Percentiles rank a stretch among this genome's conserved stretches.
These are phyloP conservation scores for Eupleurogrammus muticus DNA, from an alignment of 2,797 vertebrate species.

Conservation along the genomic window DNA sequence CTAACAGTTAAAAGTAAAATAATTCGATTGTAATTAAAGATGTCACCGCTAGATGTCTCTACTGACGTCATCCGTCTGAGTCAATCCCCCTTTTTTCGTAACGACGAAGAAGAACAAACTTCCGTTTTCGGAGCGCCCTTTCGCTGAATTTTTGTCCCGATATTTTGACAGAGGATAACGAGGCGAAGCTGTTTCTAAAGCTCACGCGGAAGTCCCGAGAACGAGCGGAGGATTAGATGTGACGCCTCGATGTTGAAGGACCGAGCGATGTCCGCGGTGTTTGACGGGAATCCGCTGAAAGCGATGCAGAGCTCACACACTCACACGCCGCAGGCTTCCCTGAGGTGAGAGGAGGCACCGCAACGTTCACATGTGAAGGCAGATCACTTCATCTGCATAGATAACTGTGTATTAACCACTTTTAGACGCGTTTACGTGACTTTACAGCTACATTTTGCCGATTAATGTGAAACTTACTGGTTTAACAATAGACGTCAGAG, in stretches of 20 bases:
- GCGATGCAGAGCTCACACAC: slow-evolving; percentile 84
- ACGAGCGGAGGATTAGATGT: slow-evolving; percentile 57
- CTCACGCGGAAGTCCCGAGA: background rate
- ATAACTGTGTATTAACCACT: background rate
- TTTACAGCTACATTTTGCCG: background rate
- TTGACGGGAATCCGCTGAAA: slow-evolving; percentile 81
- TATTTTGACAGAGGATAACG: slow-evolving; percentile 7
- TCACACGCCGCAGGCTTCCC: slow-evolving; percentile 70
- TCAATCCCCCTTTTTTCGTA: background rate
- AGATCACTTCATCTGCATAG: background rate
- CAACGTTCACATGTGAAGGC: background rate
- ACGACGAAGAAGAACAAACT: slow-evolving; percentile 59
- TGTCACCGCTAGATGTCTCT: slow-evolving; percentile 58
- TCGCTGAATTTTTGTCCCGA: slow-evolving; percentile 42
- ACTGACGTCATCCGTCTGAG: background rate
- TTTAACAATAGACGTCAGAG: background rate
- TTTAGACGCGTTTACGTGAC: background rate
- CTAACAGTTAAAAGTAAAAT: no score
- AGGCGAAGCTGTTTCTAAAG: background rate
- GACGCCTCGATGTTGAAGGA: slow-evolving; percentile 54
- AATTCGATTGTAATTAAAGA: no score
- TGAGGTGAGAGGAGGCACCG: slow-evolving; percentile 76
- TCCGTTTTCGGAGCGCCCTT: slow-evolving; percentile 64
- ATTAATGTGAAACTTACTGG: background rate
- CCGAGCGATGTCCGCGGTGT: slow-evolving; percentile 82